Conservation (phyloP, 2,113 vertebrate genomes). For the Octodon degus region DNA sequence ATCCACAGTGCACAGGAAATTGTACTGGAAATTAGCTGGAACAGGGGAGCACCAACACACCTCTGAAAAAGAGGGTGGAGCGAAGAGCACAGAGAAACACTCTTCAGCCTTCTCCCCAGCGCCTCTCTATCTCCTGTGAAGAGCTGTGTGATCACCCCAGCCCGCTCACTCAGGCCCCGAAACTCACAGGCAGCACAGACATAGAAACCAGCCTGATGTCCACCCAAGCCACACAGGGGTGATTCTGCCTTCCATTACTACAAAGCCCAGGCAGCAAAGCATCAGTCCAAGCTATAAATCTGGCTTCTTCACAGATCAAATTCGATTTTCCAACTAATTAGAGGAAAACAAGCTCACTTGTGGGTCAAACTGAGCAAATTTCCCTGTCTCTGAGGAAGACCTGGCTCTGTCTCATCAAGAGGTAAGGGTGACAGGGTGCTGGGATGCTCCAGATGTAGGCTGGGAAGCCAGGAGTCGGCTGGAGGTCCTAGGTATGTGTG, state of each 20-base stretch:
- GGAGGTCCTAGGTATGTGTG: not conserved
- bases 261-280: constrained; percentile 2
- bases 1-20: not conserved
- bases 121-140: constrained; percentile 26
- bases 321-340: constrained; percentile 75
- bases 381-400: not conserved
- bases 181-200: not conserved
- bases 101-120: not conserved
- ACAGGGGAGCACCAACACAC: not conserved
- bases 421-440: not conserved
- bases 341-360: constrained; percentile 69
- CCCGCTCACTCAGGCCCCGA: not conserved
- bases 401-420: constrained; percentile 48
- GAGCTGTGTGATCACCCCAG: not conserved
- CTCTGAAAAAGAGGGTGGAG: not conserved
- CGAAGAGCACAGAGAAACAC: not conserved
- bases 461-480: not conserved
- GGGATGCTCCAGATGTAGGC: not conserved
- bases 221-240: not conserved
- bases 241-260: constrained; percentile 51
- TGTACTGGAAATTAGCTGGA: not conserved
- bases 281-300: constrained; percentile 54
- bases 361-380: constrained; percentile 50
- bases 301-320: constrained; percentile 67
- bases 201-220: not conserved